A percentile compares a stretch with the other conserved stretches of the same genome.
phyloP scores from a whole-genome alignment of 2,113 vertebrate genomes.

The Pholis gunnellus region DNA sequence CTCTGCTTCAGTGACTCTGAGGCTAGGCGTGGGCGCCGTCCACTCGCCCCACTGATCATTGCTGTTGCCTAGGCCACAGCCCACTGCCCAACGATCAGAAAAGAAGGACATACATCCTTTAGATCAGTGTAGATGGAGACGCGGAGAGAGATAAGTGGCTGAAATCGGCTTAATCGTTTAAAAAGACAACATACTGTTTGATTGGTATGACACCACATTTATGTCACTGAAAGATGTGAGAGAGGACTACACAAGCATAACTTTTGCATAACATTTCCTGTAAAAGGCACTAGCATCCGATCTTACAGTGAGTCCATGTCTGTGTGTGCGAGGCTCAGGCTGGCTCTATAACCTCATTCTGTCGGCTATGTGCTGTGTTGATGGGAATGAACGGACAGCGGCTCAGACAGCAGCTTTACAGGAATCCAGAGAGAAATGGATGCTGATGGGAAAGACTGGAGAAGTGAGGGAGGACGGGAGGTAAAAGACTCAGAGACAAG shows the following conservation, averaged over 20 bases:
- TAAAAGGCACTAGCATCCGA: conserved; percentile 8
- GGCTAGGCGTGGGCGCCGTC: conserved; percentile 63
- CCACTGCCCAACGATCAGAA: conserved; percentile 41
- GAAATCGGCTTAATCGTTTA: not conserved
- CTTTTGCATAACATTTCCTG: not conserved
- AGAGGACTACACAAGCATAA: not conserved
- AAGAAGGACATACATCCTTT: conserved; percentile 47
- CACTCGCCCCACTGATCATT: conserved; percentile 73
- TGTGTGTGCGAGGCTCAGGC: conserved; percentile 22
- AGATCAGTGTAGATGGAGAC: not conserved
- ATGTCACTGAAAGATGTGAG: not conserved
- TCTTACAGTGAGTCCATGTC: conserved; percentile 7
- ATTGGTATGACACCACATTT: not conserved
- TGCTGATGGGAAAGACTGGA: conserved; percentile 3
- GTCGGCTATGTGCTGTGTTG: conserved; percentile 48
- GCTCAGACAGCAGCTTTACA: conserved; percentile 63
- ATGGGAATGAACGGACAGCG: conserved; percentile 51
- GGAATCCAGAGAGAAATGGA: conserved; percentile 11
- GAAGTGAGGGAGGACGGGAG: conserved; percentile 13
- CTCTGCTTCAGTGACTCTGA: conserved; percentile 60
- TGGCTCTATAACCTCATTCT: conserved; percentile 75
- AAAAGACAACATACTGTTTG: not conserved
- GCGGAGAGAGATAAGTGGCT: not conserved
- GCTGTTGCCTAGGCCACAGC: conserved; percentile 72
- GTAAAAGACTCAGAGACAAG: conserved; percentile 14